phyloP scores from a whole-genome alignment of 2,797 vertebrate genomes.

The Naso thynnoides region DNA sequence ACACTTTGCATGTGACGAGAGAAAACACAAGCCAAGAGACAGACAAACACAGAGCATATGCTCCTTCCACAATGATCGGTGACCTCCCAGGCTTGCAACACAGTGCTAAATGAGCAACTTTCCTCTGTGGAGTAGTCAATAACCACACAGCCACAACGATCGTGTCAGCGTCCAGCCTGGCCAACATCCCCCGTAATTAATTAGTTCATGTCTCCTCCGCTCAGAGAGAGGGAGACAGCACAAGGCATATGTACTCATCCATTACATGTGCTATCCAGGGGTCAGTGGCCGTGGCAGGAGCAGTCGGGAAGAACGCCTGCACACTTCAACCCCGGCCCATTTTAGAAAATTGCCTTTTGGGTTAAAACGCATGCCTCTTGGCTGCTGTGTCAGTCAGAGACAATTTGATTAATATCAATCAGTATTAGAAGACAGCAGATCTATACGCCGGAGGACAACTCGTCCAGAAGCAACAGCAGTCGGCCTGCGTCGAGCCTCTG shows the following conservation, averaged over 20 bases:
- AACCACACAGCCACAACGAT: slow-evolving; percentile 80
- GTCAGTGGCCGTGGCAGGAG: slow-evolving; percentile 71
- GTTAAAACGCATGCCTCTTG: slow-evolving; percentile 62
- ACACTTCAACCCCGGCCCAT: slow-evolving; percentile 59
- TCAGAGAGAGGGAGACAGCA: slow-evolving; percentile 76
- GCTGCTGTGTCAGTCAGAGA: slow-evolving; percentile 74
- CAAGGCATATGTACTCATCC: slow-evolving; percentile 77
- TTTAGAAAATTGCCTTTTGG: slow-evolving; percentile 77
- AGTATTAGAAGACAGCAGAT: slow-evolving; percentile 71
- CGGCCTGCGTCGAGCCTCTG: slow-evolving; percentile 37
- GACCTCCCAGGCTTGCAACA: slow-evolving; percentile 74
- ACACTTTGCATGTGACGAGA: slow-evolving; percentile 28
- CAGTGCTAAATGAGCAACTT: slow-evolving; percentile 82
- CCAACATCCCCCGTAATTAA: slow-evolving; percentile 81
- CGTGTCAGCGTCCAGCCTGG: slow-evolving; percentile 79
- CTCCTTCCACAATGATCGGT: slow-evolving; percentile 74
- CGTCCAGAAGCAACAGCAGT: slow-evolving; percentile 48
- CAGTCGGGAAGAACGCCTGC: slow-evolving; percentile 57
- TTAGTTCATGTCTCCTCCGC: slow-evolving; percentile 78
- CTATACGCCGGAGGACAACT: slow-evolving; percentile 58
- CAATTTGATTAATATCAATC: slow-evolving; percentile 82
- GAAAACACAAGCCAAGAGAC: slow-evolving; percentile 62
- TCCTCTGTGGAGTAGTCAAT: slow-evolving; percentile 80
- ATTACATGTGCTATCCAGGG: slow-evolving; percentile 78
- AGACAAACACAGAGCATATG: slow-evolving; percentile 72